Base-by-base conservation (phyloP, 2,797 vertebrate genomes). In the Cirrhinus mrigala region DNA sequence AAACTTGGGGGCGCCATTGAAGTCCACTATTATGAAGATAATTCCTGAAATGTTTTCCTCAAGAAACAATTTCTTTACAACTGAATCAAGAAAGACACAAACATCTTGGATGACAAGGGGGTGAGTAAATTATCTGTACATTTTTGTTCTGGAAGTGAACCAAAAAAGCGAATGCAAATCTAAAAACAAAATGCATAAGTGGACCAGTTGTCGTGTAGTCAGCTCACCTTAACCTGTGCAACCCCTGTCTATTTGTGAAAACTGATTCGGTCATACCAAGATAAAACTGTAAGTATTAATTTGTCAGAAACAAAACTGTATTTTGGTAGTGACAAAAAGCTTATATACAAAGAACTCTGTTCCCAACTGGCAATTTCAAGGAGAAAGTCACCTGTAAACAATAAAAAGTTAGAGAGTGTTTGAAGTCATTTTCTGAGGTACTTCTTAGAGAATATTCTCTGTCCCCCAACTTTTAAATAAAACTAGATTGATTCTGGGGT, bases 321-420 rank as follows among this genome's bases (percentile, higher is more conserved):
- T 91, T 91, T 92, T 90, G 88, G 89, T 91, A 90, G 88, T 90
- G 92, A 93, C 78, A 88, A 86, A 90, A 89, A 88, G 87, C 88
- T 92, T 87, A 91, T 94, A 92, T 94, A 92, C 94, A 95, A 94
- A 93, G 91, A 95, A 92, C 89, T 92, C 87, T 89, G 92, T 92
- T 91, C 92, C 92, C 92, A 93, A 92, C 91, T 93, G 92, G 91
- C 89, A 87, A 93, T 90, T 93, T 88, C n/a, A 89, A 91, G 84
- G 82, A 92, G 96, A 97, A 94, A 92, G 95, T 94, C 95, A 94
- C 92, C 95, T 98, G 98, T 98, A 98, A 98, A 98, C 97, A 96
- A 96, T 96, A 91, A 89, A 92, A 88, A 90, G 87, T 89, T 66
- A 84, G 85, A 76, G 75, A 86, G 77, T 87, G 93, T 92, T 64